These are phyloP conservation scores for Gastracanthus pulcherrimus DNA, from an alignment of 2,888 invertebrate genomes.

Conservation along the genomic window DNA sequence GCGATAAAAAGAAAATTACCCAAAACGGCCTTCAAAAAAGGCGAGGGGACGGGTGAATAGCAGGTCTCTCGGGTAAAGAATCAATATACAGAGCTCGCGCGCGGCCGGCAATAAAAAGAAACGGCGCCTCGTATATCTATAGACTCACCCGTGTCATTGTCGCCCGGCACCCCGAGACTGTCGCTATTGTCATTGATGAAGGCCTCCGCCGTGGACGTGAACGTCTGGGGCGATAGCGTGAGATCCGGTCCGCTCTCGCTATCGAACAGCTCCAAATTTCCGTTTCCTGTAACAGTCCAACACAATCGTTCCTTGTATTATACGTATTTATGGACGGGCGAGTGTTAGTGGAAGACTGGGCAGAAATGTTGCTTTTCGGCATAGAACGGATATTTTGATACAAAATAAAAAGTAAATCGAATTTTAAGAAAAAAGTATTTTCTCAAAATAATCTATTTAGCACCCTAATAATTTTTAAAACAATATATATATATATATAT, in stretches of 20 bases:
- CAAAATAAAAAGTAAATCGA: too few relatives aligned
- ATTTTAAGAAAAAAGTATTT: too few relatives aligned
- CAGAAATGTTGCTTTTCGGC: too few relatives aligned
- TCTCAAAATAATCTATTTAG: too few relatives aligned
- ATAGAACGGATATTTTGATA: too few relatives aligned
- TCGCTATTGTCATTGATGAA: conserved; percentile 83
- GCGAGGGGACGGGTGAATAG: too few relatives aligned
- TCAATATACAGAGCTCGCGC: conserved; percentile 17
- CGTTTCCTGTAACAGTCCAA: conserved; percentile 70
- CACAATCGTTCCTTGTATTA: conserved; percentile 5
- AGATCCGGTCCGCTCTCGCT: conserved; percentile 82
- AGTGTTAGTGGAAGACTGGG: too few relatives aligned
- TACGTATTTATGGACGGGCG: too few relatives aligned
- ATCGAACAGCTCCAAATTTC: conserved; percentile 81
- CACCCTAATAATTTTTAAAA: too few relatives aligned
- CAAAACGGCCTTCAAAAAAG: not conserved
- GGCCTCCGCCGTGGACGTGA: conserved; percentile 82
- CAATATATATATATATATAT: too few relatives aligned
- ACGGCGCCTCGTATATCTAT: conserved; percentile 1
- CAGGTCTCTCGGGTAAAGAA: not conserved
- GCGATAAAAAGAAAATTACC: conserved; percentile 41
- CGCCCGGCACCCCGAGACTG: conserved; percentile 81
- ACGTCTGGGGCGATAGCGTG: conserved; percentile 82
- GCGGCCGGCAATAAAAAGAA: conserved; percentile 27
- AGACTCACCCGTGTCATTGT: conserved; percentile 81